Conservation (phyloP, 2,113 vertebrate genomes). For the Clupea harengus region DNA sequence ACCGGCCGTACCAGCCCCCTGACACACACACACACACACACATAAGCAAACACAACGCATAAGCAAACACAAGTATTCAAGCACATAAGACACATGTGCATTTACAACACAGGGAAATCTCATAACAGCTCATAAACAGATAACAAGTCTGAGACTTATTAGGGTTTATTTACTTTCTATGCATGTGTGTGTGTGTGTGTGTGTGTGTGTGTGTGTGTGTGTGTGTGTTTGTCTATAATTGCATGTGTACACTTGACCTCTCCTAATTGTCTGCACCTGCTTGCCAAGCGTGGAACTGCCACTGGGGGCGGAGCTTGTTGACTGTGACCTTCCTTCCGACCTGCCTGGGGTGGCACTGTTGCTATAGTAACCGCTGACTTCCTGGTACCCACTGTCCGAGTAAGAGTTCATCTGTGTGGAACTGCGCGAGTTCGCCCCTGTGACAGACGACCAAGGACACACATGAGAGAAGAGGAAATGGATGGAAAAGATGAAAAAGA, state of each 20-base stretch:
- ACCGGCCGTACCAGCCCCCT: constrained; percentile 75
- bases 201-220: too few species aligned
- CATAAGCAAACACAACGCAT: background rate
- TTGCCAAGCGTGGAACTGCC: constrained; percentile 72
- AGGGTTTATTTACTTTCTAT: too few species aligned
- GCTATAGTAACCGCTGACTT: constrained; percentile 93
- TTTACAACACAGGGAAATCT: too few species aligned
- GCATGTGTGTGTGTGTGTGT: too few species aligned
- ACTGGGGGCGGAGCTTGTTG: constrained; percentile 74
- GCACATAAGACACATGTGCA: too few species aligned
- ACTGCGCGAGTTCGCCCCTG: constrained; percentile 88
- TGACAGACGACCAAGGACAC: constrained; percentile 60
- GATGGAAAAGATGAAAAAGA: background rate
- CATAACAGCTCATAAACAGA: too few species aligned
- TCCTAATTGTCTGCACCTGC: background rate
- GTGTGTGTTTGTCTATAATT: too few species aligned
- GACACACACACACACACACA: constrained; percentile 17
- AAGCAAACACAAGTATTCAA: background rate
- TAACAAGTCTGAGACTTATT: too few species aligned
- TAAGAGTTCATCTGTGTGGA: constrained; percentile 97
- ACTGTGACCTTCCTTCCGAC: constrained; percentile 74
- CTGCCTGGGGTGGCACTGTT: constrained; percentile 78
- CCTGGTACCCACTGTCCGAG: constrained; percentile 96
- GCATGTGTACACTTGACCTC: background rate
- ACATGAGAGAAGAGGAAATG: background rate